Conservation (phyloP, 1,140 invertebrate species). For the Hyles euphorbiae region DNA sequence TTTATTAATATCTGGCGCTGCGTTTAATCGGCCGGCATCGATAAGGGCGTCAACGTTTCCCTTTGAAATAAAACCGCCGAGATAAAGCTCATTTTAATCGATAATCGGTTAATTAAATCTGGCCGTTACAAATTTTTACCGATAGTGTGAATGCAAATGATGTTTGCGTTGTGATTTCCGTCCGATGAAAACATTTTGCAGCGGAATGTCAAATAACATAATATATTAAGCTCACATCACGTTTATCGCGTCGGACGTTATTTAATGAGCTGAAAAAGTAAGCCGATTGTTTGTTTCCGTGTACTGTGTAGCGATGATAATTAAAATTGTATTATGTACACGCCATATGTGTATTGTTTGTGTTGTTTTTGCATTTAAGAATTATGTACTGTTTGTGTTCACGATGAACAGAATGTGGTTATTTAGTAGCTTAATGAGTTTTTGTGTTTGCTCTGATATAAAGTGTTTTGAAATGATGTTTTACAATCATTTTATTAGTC, state of each 20-base stretch:
- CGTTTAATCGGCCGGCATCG: no score
- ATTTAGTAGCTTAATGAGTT: no score
- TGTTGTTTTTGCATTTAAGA: neutral
- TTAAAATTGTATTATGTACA: conserved; percentile 21
- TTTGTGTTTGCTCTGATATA: no score
- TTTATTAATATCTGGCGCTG: no score
- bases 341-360: conserved; percentile 3
- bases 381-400: no score
- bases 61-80: neutral
- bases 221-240: no score
- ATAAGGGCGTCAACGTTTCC: no score
- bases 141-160: conserved; percentile 36
- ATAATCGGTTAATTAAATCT: conserved; percentile 37
- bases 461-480: no score
- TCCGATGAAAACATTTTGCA: conserved; percentile 13
- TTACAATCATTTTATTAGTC: no score
- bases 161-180: conserved; percentile 28
- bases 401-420: no score
- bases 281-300: conserved; percentile 8
- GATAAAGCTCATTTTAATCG: conserved; percentile 17
- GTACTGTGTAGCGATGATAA: conserved; percentile 8
- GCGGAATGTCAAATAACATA: neutral
- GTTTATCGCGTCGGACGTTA: no score
- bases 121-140: conserved; percentile 28
- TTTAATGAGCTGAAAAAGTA: no score